Conservation (phyloP, 2,888 invertebrate genomes). For the Eupithecia insigniata region DNA sequence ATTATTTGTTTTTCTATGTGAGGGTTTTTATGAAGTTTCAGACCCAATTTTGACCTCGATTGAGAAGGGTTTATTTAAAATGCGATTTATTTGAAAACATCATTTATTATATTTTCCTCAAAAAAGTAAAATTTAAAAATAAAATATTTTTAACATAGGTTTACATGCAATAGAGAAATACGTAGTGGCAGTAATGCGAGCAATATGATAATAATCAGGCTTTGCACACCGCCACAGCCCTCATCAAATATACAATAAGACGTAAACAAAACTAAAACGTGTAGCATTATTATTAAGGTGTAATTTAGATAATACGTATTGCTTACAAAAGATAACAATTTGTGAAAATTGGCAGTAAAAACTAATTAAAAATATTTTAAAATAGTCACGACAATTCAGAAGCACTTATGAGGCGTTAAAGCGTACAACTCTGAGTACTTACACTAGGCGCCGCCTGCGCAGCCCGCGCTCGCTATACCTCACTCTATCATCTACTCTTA, state of each 20-base stretch:
- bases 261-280: slow-evolving; percentile 71
- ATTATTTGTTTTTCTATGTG: neutral
- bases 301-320: slow-evolving; percentile 65
- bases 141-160: slow-evolving; percentile 81
- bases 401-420: slow-evolving; percentile 80
- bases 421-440: slow-evolving; percentile 69
- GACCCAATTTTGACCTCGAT: neutral
- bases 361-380: slow-evolving; percentile 64
- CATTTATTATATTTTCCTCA: slow-evolving; percentile 83
- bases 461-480: slow-evolving; percentile 45
- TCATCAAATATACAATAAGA: slow-evolving; percentile 67
- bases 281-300: slow-evolving; percentile 73
- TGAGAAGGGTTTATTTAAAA: slow-evolving; percentile 26
- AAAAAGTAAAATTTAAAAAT: slow-evolving; percentile 83
- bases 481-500: slow-evolving; percentile 52
- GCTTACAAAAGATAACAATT: slow-evolving; percentile 72
- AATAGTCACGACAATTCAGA: slow-evolving; percentile 72
- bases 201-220: slow-evolving; percentile 20
- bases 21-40: neutral
- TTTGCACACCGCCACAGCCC: slow-evolving; percentile 49
- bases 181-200: slow-evolving; percentile 55
- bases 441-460: slow-evolving; percentile 52
- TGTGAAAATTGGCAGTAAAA: slow-evolving; percentile 81
- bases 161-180: slow-evolving; percentile 75
- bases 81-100: slow-evolving; percentile 80